Evolutionary conservation across 2,113 vertebrate species (phyloP).

Genomic region (Mixornis gularis): DNA sequence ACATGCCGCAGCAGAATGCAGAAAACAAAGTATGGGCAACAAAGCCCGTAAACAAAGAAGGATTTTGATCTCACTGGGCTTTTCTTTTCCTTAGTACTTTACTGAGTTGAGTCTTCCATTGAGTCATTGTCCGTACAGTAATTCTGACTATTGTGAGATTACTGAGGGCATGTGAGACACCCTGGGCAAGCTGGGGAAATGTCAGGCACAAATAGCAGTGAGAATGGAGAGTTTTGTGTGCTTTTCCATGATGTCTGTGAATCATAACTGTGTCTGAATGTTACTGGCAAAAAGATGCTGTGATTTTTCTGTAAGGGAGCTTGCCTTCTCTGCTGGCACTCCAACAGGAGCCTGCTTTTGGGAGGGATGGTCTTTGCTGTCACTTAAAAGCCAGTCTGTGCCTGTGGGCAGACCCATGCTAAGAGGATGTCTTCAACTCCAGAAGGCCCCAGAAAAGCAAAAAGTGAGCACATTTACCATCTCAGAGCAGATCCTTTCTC

Average conservation of each 20-base stretch:
- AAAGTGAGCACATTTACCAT: background rate
- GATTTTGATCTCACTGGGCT: background rate
- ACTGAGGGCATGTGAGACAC: background rate
- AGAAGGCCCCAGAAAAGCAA: background rate
- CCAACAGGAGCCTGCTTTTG: background rate
- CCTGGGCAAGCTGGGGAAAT: background rate
- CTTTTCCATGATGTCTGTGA: background rate
- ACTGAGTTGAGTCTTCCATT: background rate
- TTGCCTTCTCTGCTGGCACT: background rate
- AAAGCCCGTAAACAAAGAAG: background rate
- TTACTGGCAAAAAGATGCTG: background rate
- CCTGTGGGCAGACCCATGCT: background rate
- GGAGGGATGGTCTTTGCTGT: background rate
- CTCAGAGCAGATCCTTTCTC: background rate
- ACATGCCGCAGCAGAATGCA: background rate
- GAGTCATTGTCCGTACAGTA: background rate
- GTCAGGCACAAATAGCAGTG: background rate
- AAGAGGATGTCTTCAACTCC: background rate
- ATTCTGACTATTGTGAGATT: background rate
- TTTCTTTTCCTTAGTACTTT: background rate
- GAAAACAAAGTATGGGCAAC: background rate
- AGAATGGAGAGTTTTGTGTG: background rate
- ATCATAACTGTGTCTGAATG: background rate
- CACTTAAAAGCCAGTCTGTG: background rate
- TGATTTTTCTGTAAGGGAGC: background rate